These are phyloP conservation scores for Amphipoea oculea DNA, from an alignment of 2,888 invertebrate species.

Conservation along the genomic window DNA sequence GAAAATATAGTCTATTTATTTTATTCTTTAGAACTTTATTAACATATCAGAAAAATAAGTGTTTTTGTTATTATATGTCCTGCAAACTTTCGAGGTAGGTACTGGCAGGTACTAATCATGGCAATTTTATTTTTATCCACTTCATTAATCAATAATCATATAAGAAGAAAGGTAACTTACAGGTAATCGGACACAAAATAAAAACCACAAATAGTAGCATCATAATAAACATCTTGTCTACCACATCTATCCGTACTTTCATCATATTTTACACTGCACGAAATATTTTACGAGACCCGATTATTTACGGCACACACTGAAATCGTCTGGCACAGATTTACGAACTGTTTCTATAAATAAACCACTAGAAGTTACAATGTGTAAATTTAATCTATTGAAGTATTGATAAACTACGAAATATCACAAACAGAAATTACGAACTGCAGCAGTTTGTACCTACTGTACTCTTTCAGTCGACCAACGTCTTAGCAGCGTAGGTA, in stretches of 20 bases:
- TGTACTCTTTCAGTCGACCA: slow-evolving; percentile 21
- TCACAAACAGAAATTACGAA: slow-evolving; percentile 21
- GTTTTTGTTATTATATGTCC: neutral
- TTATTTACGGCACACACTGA: slow-evolving; percentile 28
- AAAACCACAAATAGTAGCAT: slow-evolving; percentile 29
- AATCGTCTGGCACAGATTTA: slow-evolving; percentile 25
- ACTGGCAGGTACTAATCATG: neutral
- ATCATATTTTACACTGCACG: slow-evolving; percentile 8
- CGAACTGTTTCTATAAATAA: slow-evolving; percentile 31
- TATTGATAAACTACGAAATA: slow-evolving; percentile 16
- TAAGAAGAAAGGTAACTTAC: slow-evolving; percentile 37
- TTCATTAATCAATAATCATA: neutral
- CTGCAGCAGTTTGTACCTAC: slow-evolving; percentile 19
- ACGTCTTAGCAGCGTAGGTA: slow-evolving; percentile 32
- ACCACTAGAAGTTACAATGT: slow-evolving; percentile 1
- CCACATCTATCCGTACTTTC: slow-evolving; percentile 15
- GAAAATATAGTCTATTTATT: neutral
- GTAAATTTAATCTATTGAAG: neutral
- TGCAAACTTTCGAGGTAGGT: neutral
- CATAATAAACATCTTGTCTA: slow-evolving; percentile 9
- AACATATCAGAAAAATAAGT: neutral
- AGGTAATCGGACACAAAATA: slow-evolving; percentile 11
- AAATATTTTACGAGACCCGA: slow-evolving; percentile 16
- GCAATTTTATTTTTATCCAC: neutral
- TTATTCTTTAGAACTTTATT: neutral